A percentile compares a stretch with the other conserved stretches of the same genome.
phyloP scores from a whole-genome alignment of 2,797 vertebrate species.

The Heliangelus exortis region DNA sequence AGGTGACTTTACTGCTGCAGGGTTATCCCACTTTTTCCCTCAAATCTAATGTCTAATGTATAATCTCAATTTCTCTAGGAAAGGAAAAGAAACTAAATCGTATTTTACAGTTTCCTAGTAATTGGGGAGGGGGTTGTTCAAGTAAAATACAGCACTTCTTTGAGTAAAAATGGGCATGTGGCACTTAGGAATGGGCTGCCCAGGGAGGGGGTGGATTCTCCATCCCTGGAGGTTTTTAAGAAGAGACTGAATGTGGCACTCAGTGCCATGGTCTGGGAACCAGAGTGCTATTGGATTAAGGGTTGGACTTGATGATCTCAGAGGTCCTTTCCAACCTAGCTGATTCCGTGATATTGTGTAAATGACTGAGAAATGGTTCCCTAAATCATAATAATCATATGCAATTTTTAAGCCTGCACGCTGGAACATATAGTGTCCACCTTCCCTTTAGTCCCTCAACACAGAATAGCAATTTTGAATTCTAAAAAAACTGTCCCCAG shows the following conservation, averaged over 20 bases:
- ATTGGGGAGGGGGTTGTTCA: neutral
- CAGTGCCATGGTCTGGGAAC: too few relatives aligned
- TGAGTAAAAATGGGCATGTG: conserved; percentile 9
- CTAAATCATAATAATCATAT: neutral
- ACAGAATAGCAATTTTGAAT: neutral
- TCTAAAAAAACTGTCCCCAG: neutral
- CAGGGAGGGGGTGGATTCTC: too few relatives aligned
- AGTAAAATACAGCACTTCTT: conserved; percentile 12
- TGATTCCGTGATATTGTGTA: neutral
- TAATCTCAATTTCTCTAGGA: neutral
- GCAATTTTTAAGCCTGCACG: neutral
- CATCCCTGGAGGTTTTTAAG: too few relatives aligned
- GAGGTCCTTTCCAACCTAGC: too few relatives aligned
- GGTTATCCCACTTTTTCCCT: neutral
- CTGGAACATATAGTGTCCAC: neutral
- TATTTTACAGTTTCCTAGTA: neutral
- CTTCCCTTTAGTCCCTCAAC: neutral
- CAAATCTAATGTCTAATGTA: neutral
- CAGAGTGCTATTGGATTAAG: too few relatives aligned
- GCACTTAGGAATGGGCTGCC: neutral
- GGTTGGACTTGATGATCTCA: too few relatives aligned
- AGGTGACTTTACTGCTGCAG: neutral
- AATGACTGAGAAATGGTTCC: neutral
- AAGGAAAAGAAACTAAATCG: neutral
- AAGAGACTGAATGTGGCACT: too few relatives aligned